Base-by-base conservation (phyloP, 2,113 vertebrate species). In the Microtus richardsoni region DNA sequence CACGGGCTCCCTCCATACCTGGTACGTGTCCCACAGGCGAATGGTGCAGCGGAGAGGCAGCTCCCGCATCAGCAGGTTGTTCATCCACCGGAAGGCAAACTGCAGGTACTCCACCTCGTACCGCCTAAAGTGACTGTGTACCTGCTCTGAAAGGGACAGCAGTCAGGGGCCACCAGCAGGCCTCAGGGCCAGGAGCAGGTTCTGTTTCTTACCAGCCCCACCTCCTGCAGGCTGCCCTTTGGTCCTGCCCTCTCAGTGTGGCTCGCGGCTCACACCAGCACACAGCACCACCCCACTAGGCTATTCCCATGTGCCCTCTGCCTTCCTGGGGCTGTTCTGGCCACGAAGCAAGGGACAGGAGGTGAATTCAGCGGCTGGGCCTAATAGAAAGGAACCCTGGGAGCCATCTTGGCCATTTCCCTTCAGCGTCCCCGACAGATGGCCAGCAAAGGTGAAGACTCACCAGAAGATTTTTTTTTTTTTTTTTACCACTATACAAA, bases 81-180 rank as follows among this genome's bases (percentile, higher is more conserved):
- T 99, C 99, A 99, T 99, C 99, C 99, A 99, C 1, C 99, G 99
- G 82, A 99, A 99, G 94, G 99, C 99, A 94, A 99, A 99, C 98
- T 99, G 99, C 66, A 99, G 98, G 91, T 99, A 99, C 95, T 99
- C 99, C 0, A 99, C 99, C 97, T 99, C 99, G 39, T 99, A 99
- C 98, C 97, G 99, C 98, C 98, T 98, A 96, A 99, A 99, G 98
- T 99, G 99, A 98, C 97, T 98, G 91, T 99, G 99, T 94, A 99
- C 99, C 98, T 99, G 99, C 98, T 99, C 99, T 99, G 98, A 97
- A 19, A 74, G 58, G 91, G 70, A 80, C n/a, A 74, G 33, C 8
- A 30, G 33, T 89, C 7, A 28, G 8, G 84, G 41, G 14, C 1
- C 60, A 33, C 66, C 84, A 91, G 83, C 28, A 89, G 80, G 10